Conservation (phyloP, 1,140 invertebrate species). For the Drosophila kanapiae region DNA sequence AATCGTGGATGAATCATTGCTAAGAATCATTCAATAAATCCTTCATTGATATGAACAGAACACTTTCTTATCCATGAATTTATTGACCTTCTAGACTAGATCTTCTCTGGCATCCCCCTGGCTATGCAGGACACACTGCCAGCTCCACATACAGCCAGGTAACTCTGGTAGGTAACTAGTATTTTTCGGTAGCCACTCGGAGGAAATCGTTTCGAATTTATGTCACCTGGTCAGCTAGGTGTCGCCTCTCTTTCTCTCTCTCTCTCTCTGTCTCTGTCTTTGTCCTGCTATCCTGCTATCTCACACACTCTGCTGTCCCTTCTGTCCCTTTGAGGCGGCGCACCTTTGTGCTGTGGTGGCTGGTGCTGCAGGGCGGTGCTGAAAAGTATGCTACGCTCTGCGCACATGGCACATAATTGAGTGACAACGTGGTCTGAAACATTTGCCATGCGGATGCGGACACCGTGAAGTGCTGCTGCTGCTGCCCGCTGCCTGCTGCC, state of each 20-base stretch:
- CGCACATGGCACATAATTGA: constrained; percentile 80
- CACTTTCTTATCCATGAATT: no score
- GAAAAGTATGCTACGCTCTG: constrained; percentile 73
- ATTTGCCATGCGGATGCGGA: constrained; percentile 77
- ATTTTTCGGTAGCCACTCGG: constrained; percentile 3
- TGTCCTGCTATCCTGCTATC: neutral
- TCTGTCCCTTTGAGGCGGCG: constrained; percentile 17
- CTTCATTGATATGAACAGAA: neutral
- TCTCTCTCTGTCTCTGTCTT: neutral
- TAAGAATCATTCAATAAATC: neutral
- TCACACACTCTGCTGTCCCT: neutral
- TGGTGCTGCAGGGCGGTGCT: constrained; percentile 44
- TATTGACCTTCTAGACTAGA: neutral
- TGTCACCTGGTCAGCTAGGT: constrained; percentile 47
- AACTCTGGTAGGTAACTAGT: neutral
- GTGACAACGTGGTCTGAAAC: constrained; percentile 76
- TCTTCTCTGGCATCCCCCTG: neutral
- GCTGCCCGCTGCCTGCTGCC: neutral
- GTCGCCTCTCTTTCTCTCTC: neutral
- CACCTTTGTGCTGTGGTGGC: constrained; percentile 10
- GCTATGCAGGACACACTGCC: neutral
- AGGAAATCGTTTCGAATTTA: constrained; percentile 32
- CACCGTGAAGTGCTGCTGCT: constrained; percentile 46
- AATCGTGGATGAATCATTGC: no score
- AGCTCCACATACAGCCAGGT: neutral